Evolutionary conservation across 2,888 invertebrate genomes (phyloP).

Genomic region (Caradrina clavipalpis): DNA sequence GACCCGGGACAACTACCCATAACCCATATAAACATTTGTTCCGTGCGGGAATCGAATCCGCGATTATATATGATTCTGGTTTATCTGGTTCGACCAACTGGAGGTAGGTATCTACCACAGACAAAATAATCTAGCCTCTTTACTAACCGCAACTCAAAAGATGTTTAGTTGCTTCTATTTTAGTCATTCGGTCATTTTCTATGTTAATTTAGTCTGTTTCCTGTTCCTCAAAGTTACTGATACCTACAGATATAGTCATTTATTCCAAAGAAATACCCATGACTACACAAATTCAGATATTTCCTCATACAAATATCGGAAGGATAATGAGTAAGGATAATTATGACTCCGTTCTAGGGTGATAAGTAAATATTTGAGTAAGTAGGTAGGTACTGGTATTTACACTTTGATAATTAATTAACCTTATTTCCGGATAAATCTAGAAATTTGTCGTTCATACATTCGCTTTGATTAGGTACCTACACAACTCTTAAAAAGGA

Average conservation of each 20-base stretch:
- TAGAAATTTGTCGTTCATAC: slow-evolving; percentile 2
- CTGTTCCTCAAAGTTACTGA: background rate
- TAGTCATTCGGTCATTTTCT: background rate
- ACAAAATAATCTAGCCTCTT: no score
- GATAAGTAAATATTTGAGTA: no score
- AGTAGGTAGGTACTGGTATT: no score
- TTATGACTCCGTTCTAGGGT: background rate
- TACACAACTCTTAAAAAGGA: background rate
- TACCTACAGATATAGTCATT: background rate
- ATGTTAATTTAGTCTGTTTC: background rate
- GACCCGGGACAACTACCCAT: no score
- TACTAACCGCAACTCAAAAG: no score
- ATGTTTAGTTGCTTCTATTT: background rate
- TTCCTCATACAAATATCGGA: slow-evolving; percentile 4
- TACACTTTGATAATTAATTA: background rate
- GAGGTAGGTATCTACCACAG: no score
- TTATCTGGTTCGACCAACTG: no score
- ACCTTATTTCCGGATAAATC: slow-evolving; percentile 20
- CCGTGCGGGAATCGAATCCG: no score
- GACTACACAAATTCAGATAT: background rate
- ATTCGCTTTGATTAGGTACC: background rate
- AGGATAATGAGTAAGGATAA: background rate
- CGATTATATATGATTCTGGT: no score
- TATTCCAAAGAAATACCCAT: slow-evolving; percentile 8
- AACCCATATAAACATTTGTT: no score